Conservation (phyloP, 2,113 vertebrate species). For the Mesembrinibis cayennensis region DNA sequence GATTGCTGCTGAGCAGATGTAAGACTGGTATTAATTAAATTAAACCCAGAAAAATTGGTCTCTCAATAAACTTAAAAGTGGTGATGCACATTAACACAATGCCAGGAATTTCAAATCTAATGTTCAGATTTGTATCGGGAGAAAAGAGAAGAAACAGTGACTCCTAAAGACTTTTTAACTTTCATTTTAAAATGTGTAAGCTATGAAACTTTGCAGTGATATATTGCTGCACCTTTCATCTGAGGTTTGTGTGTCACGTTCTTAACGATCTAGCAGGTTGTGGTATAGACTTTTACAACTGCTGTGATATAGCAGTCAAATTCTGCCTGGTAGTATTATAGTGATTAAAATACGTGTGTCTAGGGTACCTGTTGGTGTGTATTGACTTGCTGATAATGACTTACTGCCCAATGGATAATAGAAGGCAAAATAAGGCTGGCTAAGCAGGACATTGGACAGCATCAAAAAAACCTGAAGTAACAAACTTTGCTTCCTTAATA, state of each 20-base stretch:
- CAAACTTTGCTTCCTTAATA: background rate
- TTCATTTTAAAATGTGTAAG: background rate
- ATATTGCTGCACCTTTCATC: background rate
- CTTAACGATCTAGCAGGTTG: background rate
- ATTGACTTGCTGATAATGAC: background rate
- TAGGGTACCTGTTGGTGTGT: background rate
- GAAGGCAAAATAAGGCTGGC: background rate
- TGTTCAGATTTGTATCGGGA: background rate
- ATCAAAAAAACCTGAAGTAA: background rate
- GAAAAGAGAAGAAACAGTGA: background rate
- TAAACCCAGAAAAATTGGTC: slow-evolving; percentile 58
- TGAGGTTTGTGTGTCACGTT: background rate
- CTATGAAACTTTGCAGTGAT: background rate
- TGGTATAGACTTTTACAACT: background rate
- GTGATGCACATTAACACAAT: slow-evolving; percentile 13
- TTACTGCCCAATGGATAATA: background rate
- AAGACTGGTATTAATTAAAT: slow-evolving; percentile 70
- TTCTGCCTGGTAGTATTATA: background rate
- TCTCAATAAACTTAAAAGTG: slow-evolving; percentile 35
- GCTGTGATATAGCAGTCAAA: background rate
- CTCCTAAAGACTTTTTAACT: background rate
- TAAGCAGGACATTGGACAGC: background rate
- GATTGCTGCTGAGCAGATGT: slow-evolving; percentile 62
- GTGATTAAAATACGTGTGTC: background rate
- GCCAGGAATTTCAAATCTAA: slow-evolving; percentile 30